Evolutionary conservation across 1,140 invertebrate species (phyloP).

Genomic region (Lycorma delicatula): DNA sequence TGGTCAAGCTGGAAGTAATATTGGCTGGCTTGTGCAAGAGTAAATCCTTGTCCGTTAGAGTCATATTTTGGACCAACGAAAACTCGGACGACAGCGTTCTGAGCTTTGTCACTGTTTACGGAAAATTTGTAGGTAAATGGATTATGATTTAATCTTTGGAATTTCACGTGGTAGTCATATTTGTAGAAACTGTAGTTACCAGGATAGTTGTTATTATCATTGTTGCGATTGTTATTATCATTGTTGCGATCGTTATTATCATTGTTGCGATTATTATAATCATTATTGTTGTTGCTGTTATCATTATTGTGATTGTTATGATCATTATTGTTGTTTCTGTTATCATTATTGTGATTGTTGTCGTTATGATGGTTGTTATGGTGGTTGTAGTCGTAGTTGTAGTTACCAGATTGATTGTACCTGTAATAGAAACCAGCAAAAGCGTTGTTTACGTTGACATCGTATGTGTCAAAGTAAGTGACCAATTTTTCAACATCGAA

Average conservation of each 20-base stretch:
- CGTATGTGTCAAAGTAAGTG: neutral
- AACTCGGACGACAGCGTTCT: constrained; percentile 47
- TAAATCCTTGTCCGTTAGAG: constrained; percentile 40
- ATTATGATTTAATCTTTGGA: constrained; percentile 53
- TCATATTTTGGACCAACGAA: constrained; percentile 63
- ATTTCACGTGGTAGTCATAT: neutral
- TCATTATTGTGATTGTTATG: no score
- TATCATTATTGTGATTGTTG: no score
- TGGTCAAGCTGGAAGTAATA: constrained; percentile 35
- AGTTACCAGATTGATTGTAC: no score
- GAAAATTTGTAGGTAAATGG: constrained; percentile 51
- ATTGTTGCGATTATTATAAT: no score
- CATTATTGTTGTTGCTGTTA: no score
- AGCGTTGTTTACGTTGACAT: neutral
- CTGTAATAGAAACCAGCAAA: no score
- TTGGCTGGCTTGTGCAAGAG: constrained; percentile 21
- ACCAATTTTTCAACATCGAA: neutral
- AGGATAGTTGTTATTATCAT: no score
- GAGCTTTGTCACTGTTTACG: constrained; percentile 46
- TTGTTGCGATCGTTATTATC: no score
- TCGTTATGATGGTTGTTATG: no score
- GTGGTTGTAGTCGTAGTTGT: no score
- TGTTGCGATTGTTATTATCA: no score
- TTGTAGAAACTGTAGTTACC: neutral
- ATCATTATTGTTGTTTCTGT: no score